phyloP scores from a whole-genome alignment of 2,797 vertebrate genomes.

The Sebastes itinus region DNA sequence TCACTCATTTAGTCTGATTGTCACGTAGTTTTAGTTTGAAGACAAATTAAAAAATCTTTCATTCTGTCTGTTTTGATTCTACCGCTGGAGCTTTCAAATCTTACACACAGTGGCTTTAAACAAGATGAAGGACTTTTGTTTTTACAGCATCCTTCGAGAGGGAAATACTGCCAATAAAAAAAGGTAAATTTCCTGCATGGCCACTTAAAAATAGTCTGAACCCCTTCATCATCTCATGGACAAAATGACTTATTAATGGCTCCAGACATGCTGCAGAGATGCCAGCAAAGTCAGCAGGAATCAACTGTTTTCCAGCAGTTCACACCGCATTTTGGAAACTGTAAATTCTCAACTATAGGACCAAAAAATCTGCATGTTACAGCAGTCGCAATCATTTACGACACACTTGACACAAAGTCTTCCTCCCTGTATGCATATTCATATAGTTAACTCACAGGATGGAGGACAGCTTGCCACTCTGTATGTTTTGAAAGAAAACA shows the following conservation, averaged over 20 bases:
- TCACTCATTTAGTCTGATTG: not conserved
- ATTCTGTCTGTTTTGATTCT: not conserved
- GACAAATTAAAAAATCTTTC: not conserved
- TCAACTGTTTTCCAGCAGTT: conserved; percentile 43
- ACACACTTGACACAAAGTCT: conserved; percentile 35
- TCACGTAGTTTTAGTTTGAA: not conserved
- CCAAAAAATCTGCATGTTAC: conserved; percentile 14
- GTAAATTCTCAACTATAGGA: conserved; percentile 33
- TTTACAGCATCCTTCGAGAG: not conserved
- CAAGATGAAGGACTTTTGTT: not conserved
- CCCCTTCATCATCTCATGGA: conserved; percentile 22
- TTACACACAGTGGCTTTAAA: not conserved
- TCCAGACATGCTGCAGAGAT: conserved; percentile 27
- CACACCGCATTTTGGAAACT: conserved; percentile 25
- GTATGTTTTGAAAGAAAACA: conserved; percentile 68
- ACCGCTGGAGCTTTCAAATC: not conserved
- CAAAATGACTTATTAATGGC: conserved; percentile 45
- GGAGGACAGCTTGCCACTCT: conserved; percentile 25
- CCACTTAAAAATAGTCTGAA: conserved; percentile 27
- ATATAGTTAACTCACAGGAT: conserved; percentile 30
- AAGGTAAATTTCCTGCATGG: conserved; percentile 21
- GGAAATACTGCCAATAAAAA: conserved; percentile 21
- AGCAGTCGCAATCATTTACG: conserved; percentile 40
- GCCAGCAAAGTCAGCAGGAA: conserved; percentile 52
- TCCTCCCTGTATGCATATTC: conserved; percentile 33